Percentiles rank a stretch among this genome's conserved stretches.
These are phyloP conservation scores for Dexiosoma caninum DNA, from an alignment of 2,888 invertebrate genomes.

Conservation along the genomic window DNA sequence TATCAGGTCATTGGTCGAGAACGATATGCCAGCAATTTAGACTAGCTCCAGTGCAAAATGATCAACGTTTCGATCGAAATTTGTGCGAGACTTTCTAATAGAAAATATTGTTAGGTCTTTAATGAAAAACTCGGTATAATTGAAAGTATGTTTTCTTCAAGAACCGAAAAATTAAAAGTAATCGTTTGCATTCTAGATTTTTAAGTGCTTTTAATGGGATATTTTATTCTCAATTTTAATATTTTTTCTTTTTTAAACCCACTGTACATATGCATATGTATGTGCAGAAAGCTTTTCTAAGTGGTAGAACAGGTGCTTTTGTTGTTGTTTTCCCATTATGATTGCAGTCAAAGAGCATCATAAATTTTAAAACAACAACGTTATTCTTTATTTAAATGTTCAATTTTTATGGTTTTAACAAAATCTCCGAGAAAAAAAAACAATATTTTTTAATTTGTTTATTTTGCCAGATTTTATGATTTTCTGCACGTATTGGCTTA, in stretches of 20 bases:
- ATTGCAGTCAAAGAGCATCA: constrained; percentile 30
- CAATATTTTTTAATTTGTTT: constrained; percentile 29
- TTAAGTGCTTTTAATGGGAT: too few species aligned
- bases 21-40: too few species aligned
- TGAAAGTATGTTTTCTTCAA: too few species aligned
- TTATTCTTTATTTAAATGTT: constrained; percentile 45
- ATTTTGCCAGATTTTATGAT: constrained; percentile 50
- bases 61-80: too few species aligned
- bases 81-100: too few species aligned
- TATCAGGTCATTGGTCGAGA: too few species aligned
- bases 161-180: too few species aligned
- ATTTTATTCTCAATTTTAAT: too few species aligned
- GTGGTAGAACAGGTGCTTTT: constrained; percentile 30
- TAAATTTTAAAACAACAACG: constrained; percentile 44
- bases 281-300: not conserved
- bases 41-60: too few species aligned
- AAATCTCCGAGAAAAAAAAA: not conserved
- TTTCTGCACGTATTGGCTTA: constrained; percentile 36
- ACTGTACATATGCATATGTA: not conserved
- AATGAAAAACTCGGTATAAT: too few species aligned
- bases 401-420: not conserved
- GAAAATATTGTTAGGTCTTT: too few species aligned
- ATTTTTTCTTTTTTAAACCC: not conserved
- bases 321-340: constrained; percentile 29
- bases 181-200: too few species aligned